phyloP scores from a whole-genome alignment of 2,113 vertebrate genomes.

The Hydrochoerus hydrochaeris region DNA sequence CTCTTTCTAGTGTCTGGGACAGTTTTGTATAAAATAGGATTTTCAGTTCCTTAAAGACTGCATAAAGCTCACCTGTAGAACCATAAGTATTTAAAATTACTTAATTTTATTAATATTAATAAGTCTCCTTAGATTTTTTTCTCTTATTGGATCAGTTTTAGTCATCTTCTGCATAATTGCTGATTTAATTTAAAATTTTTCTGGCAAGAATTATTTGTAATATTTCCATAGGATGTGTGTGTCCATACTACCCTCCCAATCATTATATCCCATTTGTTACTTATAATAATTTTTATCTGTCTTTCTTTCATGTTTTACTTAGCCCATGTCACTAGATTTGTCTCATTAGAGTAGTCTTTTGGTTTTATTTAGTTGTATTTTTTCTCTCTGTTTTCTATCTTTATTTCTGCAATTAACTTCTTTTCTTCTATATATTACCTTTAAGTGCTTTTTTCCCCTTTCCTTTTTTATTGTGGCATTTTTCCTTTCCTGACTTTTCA shows the following conservation, averaged over 20 bases:
- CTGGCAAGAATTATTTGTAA: background rate
- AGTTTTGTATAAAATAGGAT: background rate
- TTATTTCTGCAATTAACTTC: conserved; percentile 21
- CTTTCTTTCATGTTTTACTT: background rate
- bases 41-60: background rate
- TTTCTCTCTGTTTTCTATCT: background rate
- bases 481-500: background rate
- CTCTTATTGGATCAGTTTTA: background rate
- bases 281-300: background rate
- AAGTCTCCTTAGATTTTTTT: background rate
- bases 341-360: conserved; percentile 4
- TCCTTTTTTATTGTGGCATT: background rate
- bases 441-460: background rate
- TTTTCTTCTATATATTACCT: background rate
- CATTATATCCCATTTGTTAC: background rate
- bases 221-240: background rate
- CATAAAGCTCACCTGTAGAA: background rate
- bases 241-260: background rate
- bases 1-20: background rate
- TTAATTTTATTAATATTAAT: background rate
- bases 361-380: background rate
- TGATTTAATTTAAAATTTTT: background rate
- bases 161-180: background rate
- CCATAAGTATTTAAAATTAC: background rate
- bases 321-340: background rate